Evolutionary conservation across 2,888 invertebrate species (phyloP), one percentile per base, ranked within the genome.

Genomic region (Drosophila nigritarsus): DNA sequence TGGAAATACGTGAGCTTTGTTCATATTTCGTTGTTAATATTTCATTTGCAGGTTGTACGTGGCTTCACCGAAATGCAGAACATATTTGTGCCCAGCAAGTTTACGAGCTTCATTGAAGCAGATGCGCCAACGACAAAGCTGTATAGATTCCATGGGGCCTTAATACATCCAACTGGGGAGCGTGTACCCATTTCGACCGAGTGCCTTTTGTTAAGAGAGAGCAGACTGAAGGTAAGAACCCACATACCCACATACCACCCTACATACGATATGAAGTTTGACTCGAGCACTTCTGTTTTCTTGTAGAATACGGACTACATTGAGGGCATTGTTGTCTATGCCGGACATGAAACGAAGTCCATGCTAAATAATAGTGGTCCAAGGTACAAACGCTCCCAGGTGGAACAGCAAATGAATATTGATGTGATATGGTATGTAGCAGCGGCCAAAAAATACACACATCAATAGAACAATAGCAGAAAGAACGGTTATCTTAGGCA

Each of bases 351-450:
- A 94, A 99, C 99, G 20, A 99, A 99, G 94, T 98, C 99, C 24
- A 98, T 99, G 98, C 95, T 99, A 75, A 99, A 99, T 93, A 99
- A 99, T 93, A 97, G 98, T 80, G 98, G 98, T 50, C 98, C 98
- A 69, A 95, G 98, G 81, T 98, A 97, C 94, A 99, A 98, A 94
- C 95, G 98, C 85, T 98, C 98, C 63, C 96, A 96, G 77, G 94
- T 99, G 85, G 99, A 99, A 93, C 95, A 96, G 78, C 96, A 97
- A 93, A 98, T 99, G 96, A 99, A 99, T 94, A 95, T 96, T 84
- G 98, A 99, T 94, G 97, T 99, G 70, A 96, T 99, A 91, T 99
- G 98, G 98, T 99, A 65, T 18, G 66, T 69, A 40, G 45, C 24
- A 36, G 32, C 2, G 6, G n/a, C 1, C 18, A 29, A 9, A 42